These are phyloP conservation scores for Gymnocheta viridis DNA, from an alignment of 2,888 invertebrate genomes.

Conservation along the genomic window DNA sequence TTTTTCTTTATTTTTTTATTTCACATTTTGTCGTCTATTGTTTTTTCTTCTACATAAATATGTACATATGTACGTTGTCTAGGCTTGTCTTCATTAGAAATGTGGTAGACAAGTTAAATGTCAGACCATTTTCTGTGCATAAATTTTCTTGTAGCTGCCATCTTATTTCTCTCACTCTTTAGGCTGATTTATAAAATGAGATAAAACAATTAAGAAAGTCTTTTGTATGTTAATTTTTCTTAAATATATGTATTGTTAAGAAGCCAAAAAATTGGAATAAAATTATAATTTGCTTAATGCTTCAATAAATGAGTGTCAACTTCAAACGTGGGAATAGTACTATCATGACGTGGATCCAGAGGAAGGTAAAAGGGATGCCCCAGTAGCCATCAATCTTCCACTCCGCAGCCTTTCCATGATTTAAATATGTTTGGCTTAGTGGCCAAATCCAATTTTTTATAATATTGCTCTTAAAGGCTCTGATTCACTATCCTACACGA, in stretches of 20 bases:
- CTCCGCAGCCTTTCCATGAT: no score
- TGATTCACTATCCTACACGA: no score
- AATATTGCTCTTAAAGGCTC: no score
- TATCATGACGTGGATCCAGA: no score
- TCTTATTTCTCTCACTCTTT: conserved; percentile 14
- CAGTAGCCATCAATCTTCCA: no score
- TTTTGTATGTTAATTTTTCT: conserved; percentile 68
- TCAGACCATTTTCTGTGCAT: conserved; percentile 57
- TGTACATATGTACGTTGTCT: neutral
- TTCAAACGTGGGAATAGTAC: neutral
- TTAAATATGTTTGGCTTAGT: no score
- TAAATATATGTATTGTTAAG: neutral
- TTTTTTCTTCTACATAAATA: conserved; percentile 1
- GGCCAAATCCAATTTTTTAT: no score
- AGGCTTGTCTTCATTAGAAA: conserved; percentile 36
- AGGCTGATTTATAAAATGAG: conserved; percentile 61
- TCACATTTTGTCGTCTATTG: conserved; percentile 38
- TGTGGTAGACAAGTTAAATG: conserved; percentile 47
- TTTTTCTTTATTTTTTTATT: conserved; percentile 22
- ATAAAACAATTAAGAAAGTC: conserved; percentile 79
- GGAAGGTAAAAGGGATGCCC: no score
- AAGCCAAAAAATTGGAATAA: neutral
- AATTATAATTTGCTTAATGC: neutral
- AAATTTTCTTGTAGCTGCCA: conserved; percentile 33
- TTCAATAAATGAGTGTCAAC: neutral